These are phyloP conservation scores for Arbacia lixula DNA, from an alignment of 53 echinoderm and acorn worm genomes.

Conservation along the genomic window DNA sequence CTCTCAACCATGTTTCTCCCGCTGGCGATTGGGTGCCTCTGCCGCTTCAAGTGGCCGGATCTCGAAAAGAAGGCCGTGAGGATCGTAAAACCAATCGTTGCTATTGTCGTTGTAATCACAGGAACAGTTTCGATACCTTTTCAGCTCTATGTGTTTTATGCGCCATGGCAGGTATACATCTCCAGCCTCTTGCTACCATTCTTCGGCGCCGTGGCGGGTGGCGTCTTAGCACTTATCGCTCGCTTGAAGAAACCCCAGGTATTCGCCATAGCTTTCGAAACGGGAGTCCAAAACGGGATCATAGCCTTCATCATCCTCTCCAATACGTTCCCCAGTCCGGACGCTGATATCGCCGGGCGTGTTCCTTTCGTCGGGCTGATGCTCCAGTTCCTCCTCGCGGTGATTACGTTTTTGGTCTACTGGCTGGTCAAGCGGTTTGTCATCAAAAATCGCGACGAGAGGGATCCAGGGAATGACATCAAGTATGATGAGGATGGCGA, in stretches of 20 bases:
- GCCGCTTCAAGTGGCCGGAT: not conserved
- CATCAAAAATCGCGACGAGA: too few species aligned
- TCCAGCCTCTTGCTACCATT: constrained; percentile 12
- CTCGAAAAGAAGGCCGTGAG: not conserved
- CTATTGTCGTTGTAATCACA: not conserved
- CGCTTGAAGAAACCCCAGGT: not conserved
- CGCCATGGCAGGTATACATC: not conserved
- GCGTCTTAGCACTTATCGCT: not conserved
- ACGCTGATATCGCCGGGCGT: not conserved
- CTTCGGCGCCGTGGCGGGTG: not conserved
- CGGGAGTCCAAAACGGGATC: constrained; percentile 6
- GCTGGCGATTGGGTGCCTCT: not conserved
- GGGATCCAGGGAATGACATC: too few species aligned
- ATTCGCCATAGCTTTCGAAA: constrained; percentile 7
- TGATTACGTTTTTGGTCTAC: not conserved
- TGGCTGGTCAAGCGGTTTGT: not conserved
- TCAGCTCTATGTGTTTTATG: not conserved
- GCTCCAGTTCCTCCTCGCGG: not conserved
- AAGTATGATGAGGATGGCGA: too few species aligned
- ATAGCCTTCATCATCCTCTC: not conserved
- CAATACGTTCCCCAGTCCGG: not conserved
- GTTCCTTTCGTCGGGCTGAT: not conserved
- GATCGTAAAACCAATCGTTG: not conserved
- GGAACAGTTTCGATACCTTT: not conserved
- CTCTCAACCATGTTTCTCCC: not conserved